Evolutionary conservation across 2,888 invertebrate genomes (phyloP).

Genomic region (Lampropteryx suffumata): DNA sequence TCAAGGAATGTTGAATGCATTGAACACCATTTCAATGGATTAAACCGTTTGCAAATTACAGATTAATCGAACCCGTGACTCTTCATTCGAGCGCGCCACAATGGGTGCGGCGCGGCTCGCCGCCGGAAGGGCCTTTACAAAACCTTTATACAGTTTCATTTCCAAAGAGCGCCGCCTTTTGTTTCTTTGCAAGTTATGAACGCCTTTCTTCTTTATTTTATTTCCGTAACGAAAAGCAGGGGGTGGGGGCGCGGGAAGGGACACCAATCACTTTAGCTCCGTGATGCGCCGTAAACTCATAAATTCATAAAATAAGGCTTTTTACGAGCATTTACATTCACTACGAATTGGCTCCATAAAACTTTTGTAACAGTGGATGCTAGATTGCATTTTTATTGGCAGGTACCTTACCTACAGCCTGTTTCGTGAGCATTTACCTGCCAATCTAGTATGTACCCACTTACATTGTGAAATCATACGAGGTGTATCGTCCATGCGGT

Average conservation of each 20-base stretch:
- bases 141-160: conserved; percentile 7
- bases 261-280: conserved; percentile 4
- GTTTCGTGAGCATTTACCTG: no score
- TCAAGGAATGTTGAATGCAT: background rate
- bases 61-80: conserved; percentile 12
- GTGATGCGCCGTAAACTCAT: conserved; percentile 17
- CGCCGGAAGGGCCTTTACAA: conserved; percentile 1
- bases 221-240: conserved; percentile 6
- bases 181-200: conserved; percentile 8
- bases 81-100: background rate
- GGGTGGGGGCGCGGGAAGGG: background rate
- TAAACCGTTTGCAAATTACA: conserved; percentile 8
- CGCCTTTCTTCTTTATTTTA: conserved; percentile 4
- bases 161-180: conserved; percentile 11
- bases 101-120: background rate
- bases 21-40: conserved; percentile 6
- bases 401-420: no score
- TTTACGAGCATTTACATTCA: conserved; percentile 12
- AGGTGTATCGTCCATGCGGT: no score
- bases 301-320: conserved; percentile 11
- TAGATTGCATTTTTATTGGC: no score
- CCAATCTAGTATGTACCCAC: no score
- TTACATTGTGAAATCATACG: no score
- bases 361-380: conserved; percentile 8
- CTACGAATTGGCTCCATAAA: conserved; percentile 16